phyloP scores from a whole-genome alignment of 2,888 invertebrate genomes.

The Drosophila picticornis region DNA sequence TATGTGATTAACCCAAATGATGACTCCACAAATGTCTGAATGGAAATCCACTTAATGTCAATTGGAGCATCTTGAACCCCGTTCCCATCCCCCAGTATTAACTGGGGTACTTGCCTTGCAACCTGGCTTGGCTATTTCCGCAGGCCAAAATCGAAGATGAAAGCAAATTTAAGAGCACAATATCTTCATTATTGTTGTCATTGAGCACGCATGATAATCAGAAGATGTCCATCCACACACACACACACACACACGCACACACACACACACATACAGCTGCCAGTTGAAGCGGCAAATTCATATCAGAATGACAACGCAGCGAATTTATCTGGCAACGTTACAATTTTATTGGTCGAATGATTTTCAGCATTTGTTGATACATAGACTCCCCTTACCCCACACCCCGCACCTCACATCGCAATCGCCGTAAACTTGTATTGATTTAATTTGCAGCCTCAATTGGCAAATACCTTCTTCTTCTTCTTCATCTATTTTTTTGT shows the following conservation, averaged over 20 bases:
- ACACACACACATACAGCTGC: neutral
- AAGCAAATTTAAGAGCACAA: conserved; percentile 37
- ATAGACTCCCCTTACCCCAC: conserved; percentile 6
- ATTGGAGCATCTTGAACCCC: conserved; percentile 19
- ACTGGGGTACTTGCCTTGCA: conserved; percentile 5
- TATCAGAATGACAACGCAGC: conserved; percentile 59
- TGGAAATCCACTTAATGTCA: conserved; percentile 31
- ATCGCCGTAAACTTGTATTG: conserved; percentile 17
- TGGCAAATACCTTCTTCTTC: conserved; percentile 9
- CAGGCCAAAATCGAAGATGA: conserved; percentile 41
- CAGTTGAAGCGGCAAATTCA: conserved; percentile 51
- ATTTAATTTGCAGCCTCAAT: conserved; percentile 53
- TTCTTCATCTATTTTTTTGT: neutral
- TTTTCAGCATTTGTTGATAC: conserved; percentile 44
- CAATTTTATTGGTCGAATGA: conserved; percentile 60
- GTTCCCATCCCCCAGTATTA: too few species aligned
- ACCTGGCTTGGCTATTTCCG: neutral
- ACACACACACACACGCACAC: neutral
- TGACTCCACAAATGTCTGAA: conserved; percentile 10
- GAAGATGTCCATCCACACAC: conserved; percentile 30
- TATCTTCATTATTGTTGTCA: conserved; percentile 53
- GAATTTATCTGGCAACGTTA: conserved; percentile 36
- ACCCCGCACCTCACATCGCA: too few species aligned
- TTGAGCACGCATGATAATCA: conserved; percentile 49
- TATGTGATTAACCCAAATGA: conserved; percentile 8